These are phyloP conservation scores for Bibio marci DNA, from an alignment of 2,888 invertebrate genomes.

Conservation along the genomic window DNA sequence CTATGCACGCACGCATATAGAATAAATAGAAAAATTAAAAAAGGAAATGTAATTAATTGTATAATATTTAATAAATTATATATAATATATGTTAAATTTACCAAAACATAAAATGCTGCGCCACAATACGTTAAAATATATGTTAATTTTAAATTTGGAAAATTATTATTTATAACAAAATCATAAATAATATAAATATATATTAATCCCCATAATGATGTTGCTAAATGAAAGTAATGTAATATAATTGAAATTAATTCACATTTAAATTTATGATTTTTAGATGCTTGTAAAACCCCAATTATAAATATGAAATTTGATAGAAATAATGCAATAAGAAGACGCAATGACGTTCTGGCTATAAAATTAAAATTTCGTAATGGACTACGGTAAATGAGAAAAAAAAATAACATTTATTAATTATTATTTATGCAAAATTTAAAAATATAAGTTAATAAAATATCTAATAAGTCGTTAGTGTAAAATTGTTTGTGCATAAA, in stretches of 20 bases:
- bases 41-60: conserved; percentile 4
- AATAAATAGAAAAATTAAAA: conserved; percentile 4
- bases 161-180: conserved; percentile 28
- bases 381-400: conserved; percentile 7
- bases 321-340: conserved; percentile 40
- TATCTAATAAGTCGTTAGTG: too few species aligned
- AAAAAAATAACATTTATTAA: conserved; percentile 14
- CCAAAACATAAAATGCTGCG: conserved; percentile 47
- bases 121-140: conserved; percentile 43
- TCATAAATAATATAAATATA: conserved; percentile 46
- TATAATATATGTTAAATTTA: conserved; percentile 31
- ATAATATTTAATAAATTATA: too few species aligned
- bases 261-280: conserved; percentile 43
- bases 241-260: conserved; percentile 46
- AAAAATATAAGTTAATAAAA: too few species aligned
- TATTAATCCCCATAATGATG: conserved; percentile 51
- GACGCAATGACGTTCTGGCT: conserved; percentile 39
- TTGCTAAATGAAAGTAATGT: conserved; percentile 51
- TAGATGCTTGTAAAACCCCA: conserved; percentile 44
- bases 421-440: too few species aligned
- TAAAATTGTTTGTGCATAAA: too few species aligned
- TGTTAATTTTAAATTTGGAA: conserved; percentile 38
- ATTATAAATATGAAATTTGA: conserved; percentile 46
- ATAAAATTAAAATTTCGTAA: conserved; percentile 13
- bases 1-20: too few species aligned